These are phyloP conservation scores for Sclerurus mexicanus DNA, from an alignment of 2,113 vertebrate species.

Conservation along the genomic window DNA sequence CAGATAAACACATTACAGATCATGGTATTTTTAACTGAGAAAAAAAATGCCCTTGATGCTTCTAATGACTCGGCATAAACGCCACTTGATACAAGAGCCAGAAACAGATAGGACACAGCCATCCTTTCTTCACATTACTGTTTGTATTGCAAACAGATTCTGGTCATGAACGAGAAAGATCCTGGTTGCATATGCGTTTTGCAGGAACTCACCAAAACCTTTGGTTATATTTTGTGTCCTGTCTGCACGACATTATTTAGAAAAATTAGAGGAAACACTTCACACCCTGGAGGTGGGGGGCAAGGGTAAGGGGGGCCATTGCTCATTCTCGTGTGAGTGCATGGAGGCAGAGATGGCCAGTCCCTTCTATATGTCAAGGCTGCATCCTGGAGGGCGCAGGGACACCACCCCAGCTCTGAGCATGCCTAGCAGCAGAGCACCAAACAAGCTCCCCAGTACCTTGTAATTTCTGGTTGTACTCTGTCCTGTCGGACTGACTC, in stretches of 20 bases:
- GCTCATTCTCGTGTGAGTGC: fast-evolving
- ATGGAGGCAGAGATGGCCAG: background rate
- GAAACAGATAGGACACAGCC: background rate
- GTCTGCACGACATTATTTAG: background rate
- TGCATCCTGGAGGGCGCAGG: background rate
- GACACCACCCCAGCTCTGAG: background rate
- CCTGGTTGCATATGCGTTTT: background rate
- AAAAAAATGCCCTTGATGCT: background rate
- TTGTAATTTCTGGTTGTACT: constrained; percentile 94
- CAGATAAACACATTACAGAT: background rate
- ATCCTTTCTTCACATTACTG: background rate
- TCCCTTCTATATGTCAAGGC: background rate
- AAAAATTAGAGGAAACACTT: background rate
- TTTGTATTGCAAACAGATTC: background rate
- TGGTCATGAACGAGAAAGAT: background rate
- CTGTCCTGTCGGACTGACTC: constrained; percentile 95
- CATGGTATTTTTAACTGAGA: background rate
- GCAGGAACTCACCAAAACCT: background rate
- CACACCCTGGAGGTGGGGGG: background rate
- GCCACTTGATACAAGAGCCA: background rate
- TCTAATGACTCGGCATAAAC: background rate
- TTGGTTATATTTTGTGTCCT: background rate
- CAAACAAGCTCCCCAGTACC: constrained; percentile 68
- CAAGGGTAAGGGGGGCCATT: background rate
- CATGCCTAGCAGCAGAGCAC: background rate